Evolutionary conservation across 2,888 invertebrate species (phyloP).

Genomic region (Hydrotaea diabolus): DNA sequence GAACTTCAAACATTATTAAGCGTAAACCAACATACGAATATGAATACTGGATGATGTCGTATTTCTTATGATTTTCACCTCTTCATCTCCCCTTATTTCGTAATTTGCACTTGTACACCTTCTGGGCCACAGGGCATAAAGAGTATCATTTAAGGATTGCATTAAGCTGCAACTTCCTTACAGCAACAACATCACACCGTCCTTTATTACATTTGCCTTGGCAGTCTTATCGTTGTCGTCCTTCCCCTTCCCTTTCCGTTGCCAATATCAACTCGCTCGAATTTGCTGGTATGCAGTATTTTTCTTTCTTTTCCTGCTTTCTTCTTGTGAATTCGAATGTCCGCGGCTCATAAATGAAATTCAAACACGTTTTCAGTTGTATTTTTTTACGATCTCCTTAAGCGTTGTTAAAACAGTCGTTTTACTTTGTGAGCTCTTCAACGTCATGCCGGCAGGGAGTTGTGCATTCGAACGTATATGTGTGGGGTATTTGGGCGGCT

Average conservation of each 20-base stretch:
- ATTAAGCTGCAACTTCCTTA: not conserved
- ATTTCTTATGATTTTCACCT: too few species aligned
- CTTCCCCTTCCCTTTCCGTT: not conserved
- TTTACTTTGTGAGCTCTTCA: conserved; percentile 30
- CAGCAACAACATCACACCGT: too few species aligned
- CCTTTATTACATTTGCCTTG: not conserved
- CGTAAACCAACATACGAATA: too few species aligned
- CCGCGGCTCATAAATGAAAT: conserved; percentile 24
- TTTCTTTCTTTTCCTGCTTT: not conserved
- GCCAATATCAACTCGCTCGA: not conserved
- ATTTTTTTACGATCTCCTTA: conserved; percentile 24
- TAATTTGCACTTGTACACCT: too few species aligned
- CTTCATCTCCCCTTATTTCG: too few species aligned
- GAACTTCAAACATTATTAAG: too few species aligned
- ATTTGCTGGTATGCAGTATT: not conserved
- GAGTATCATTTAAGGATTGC: not conserved
- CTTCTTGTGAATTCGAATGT: not conserved
- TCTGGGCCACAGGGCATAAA: too few species aligned
- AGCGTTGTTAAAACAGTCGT: conserved; percentile 42
- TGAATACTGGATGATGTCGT: too few species aligned
- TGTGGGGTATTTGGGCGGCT: too few species aligned
- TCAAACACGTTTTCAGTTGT: conserved; percentile 34
- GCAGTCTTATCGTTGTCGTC: not conserved
- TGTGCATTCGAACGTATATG: too few species aligned
- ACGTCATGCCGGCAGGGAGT: too few species aligned